Evolutionary conservation across 2,797 vertebrate species (phyloP), one percentile per base, ranked within the genome.

Genomic region (Jordanella pulchra): DNA sequence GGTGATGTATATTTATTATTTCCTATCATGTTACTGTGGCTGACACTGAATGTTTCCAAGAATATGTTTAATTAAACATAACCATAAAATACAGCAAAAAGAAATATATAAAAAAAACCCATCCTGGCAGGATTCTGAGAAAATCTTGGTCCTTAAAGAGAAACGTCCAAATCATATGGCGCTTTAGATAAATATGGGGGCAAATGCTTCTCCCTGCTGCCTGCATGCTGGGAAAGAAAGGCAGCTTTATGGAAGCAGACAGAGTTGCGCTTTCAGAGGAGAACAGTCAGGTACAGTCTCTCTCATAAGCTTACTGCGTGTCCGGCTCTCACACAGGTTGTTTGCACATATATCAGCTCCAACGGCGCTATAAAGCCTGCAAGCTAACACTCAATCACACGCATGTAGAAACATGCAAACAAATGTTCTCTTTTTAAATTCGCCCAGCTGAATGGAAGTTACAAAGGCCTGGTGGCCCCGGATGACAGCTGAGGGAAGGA

Each of bases 211-310:
- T 90, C 68, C 30, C 73, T 78, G 81, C 89, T 73, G 80, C 80
- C 80, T 54, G 73, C 80, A 81, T 65, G 70, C 79, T 35, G 72
- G 50, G 69, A 48, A 88, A 92, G 87, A 94, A 94, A 91, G 92
- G 74, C 67, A 28, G 85, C 93, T 88, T 94, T 93, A 92, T 93
- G 69, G 72, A 87, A 66, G 82, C 77, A 87, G 91, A 94, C 91
- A 94, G 86, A 92, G 83, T 84, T 71, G 80, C 76, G 85, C 89
- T 93, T 94, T 93, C 85, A 93, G 82, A 76, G 69, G 50, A 76
- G 82, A 90, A 89, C 86, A 89, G 81, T 79, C 82, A 83, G 83
- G 79, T 82, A 87, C 86, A 90, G 91, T 89, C 79, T 78, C 72
- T 78, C 71, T 65, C 77, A 84, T 73, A 82, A 72, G 71, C 74